Base-by-base conservation (phyloP, 1,140 invertebrate genomes). In the Apis dorsata region DNA sequence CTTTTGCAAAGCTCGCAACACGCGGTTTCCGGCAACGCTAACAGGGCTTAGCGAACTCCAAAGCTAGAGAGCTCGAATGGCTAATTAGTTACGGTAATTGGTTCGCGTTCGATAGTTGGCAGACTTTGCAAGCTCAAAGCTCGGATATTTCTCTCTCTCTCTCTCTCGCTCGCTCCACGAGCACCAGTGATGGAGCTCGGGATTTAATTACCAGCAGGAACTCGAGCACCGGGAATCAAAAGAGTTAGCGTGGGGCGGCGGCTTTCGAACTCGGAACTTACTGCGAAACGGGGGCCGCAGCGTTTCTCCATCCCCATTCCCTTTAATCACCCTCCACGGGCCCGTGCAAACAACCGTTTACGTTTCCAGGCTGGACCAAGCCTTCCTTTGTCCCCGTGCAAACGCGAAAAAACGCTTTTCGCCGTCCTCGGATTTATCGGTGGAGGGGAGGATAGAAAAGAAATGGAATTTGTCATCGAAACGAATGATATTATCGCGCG, bases 71-170 rank as follows among this genome's bases (percentile, higher is more conserved):
- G 71, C 84, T 84, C 87, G 87, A 89, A 88, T 88, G 79, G 85
- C 85, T 88, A 89, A 89, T 89, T 89, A 89, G 88, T 86, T 88
- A 88, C 87, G 79, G 87, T 86, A 89, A 89, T 89, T 89, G 88
- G 87, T 85, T 88, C 85, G 75, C 85, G 86, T 89, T 89, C 88
- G 87, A 89, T 88, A 89, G 87, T 89, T 89, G 66, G 68, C 72
- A 76, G 81, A 89, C 87, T 88, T 86, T 84, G 83, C 81, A 53
- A 86, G 81, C 86, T 86, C 86, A 88, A 86, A 89, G 88, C 87
- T 84, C 77, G 63, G 55, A 55, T 60, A 80, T n/a, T 24, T 59
- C 28, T 24, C 44, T n/a, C 21, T 51, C 49, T 10, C 21, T 3
- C 69, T 28, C 15, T 55, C 17, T 57, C 53, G 57, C 53, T 13